Conservation (phyloP, 2,113 vertebrate species). For the Holacanthus passer region DNA sequence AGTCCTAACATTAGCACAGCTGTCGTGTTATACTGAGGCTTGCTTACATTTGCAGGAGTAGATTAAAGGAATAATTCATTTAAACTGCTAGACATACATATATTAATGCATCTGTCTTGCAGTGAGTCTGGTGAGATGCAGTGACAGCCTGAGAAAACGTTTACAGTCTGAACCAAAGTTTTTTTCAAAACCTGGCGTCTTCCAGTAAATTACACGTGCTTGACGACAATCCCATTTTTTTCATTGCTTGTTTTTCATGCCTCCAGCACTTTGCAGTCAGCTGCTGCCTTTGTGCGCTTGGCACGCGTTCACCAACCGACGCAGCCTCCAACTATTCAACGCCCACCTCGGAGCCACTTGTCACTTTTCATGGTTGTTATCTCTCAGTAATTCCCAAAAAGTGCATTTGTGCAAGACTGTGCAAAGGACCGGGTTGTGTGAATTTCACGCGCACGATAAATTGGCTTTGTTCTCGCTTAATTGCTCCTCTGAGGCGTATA, state of each 20-base stretch:
- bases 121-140: neutral
- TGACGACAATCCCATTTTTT: neutral
- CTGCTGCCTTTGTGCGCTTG: conserved; percentile 29
- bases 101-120: neutral
- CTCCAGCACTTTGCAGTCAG: conserved; percentile 32
- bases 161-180: neutral
- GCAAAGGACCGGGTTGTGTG: conserved; percentile 28
- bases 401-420: conserved; percentile 46
- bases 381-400: conserved; percentile 54
- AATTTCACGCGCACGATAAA: conserved; percentile 31
- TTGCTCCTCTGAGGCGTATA: conserved; percentile 47
- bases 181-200: neutral
- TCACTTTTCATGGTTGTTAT: conserved; percentile 56
- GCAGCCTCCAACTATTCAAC: conserved; percentile 52
- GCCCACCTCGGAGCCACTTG: conserved; percentile 65
- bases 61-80: too few species aligned
- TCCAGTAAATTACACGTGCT: neutral
- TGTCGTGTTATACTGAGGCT: neutral
- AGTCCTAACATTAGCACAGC: neutral
- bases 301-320: conserved; percentile 27
- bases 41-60: too few species aligned
- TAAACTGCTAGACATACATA: neutral
- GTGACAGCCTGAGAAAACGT: neutral
- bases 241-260: conserved; percentile 6
- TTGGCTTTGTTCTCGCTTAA: conserved; percentile 53